Evolutionary conservation across 30 jellyfish, hydroid and myxozoan species (phyloP), one percentile per base, ranked within the genome.

Genomic region (Aurelia sp.): DNA sequence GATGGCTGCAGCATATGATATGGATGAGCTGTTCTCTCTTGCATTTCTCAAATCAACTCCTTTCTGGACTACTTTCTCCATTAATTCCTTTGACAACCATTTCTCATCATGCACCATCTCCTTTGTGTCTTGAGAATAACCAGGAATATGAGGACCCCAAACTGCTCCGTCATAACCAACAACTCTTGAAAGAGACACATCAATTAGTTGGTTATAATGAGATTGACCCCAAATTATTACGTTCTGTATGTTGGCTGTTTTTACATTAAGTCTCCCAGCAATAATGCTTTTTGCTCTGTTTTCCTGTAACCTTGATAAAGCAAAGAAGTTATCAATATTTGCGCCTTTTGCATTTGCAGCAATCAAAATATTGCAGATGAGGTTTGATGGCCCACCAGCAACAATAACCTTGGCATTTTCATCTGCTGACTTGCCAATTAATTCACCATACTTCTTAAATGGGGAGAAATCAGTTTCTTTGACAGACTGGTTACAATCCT

Each of bases 111-210:
- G 90, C 21, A 90, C 89, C 58, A 90, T 37, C 71, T 89, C 97
- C 21, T 73, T 80, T 11, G 92, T 79, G 10, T 87, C 75, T 19
- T 84, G 96, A 22, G 97, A 78, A 70, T 79, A 95, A 11, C 92
- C 91, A 27, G 59, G 64, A 31, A 89, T 81, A 66, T 95, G 97
- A 12, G 99, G 99, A 44, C 97, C 99, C 99, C 99, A 95, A 6
- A 95, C 79, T 19, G 99, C 97, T 9, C 97, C 97, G 81, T 95
- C 96, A 77, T 84, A 95, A 16, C 97, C 96, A 55, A 62, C 37
- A 19, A 75, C 99, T 50, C 81, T 92, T 51, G 98, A 97, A 37
- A 21, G 57, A 18, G 89, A 40, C 31, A 41, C 77, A 57, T 96
- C 99, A 60, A 50, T 68, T 21, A 86, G 41, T n/a, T 76, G 77